Base-by-base conservation (phyloP, 2,113 vertebrate genomes). In the Leptodactylus fuscus region DNA sequence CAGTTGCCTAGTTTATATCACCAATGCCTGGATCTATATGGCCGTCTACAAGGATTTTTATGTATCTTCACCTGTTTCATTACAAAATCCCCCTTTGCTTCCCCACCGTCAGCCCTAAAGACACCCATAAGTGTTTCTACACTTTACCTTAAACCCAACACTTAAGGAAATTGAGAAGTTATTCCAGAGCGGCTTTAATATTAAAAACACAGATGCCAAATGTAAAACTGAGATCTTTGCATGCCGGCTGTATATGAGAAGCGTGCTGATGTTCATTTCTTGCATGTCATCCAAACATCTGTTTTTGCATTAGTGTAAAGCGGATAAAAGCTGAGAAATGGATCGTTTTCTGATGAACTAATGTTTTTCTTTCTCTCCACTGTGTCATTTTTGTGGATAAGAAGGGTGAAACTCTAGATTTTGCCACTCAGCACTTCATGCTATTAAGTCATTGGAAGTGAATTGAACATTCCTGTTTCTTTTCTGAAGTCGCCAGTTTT, bases 361-460 rank as follows among this genome's bases (percentile, higher is more conserved):
- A 48, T 86, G 65, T 60, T 85, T 77, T 85, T 85, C 82, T 75
- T 83, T 83, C 81, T 71, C 51, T 67, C 55, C 75, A 44, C 48
- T 70, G 55, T 85, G 62, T 78, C 75, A 70, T 85, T 79, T 85
- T 51, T 85, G 75, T 48, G 77, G 65, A 85, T 46, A 73, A 29
- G 78, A 70, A 11, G 18, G 18, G 75, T 81, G 77, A 81, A 85
- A 81, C 77, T 32, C 29, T 73, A 85, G 70, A 80, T 60, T 67
- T 32, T 73, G 18, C 75, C 48, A 78, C 74, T 85, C 74, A 78
- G 71, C 82, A 65, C 82, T 74, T 62, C 51, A 18, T 62, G 58
- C 65, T 41, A 73, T 81, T 73, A 60, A 73, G 32, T 69, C 16
- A 70, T 69, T 85, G 60, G 75, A 79, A 34, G 46, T 38, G 29